Percentiles rank a stretch among this genome's conserved stretches.
phyloP scores from a whole-genome alignment of 2,113 vertebrate genomes.

The Nematolebias whitei region DNA sequence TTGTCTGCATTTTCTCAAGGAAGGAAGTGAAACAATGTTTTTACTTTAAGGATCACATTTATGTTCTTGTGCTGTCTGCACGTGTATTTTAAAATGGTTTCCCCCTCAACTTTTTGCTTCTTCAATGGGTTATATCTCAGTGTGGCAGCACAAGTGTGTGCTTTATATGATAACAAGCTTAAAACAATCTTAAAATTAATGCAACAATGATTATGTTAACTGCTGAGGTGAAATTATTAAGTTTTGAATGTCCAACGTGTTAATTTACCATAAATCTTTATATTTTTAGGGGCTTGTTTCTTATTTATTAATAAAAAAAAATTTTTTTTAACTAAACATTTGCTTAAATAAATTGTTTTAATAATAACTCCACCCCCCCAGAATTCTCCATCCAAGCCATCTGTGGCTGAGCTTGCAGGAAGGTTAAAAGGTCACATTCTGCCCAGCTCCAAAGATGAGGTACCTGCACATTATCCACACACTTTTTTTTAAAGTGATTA shows the following conservation, averaged over 20 bases:
- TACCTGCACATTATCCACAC: slow-evolving; percentile 7
- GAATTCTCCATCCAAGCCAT: slow-evolving; percentile 75
- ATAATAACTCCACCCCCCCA: too few species aligned
- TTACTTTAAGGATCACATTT: not conserved
- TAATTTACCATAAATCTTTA: too few species aligned
- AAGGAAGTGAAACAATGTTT: slow-evolving; percentile 28
- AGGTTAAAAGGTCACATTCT: slow-evolving; percentile 73
- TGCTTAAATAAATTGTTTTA: not conserved
- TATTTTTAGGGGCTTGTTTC: not conserved
- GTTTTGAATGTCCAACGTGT: too few species aligned
- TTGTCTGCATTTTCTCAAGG: slow-evolving; percentile 15
- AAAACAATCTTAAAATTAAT: too few species aligned
- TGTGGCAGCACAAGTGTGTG: not conserved
- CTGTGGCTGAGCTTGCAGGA: slow-evolving; percentile 80
- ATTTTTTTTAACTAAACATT: too few species aligned
- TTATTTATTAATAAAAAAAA: not conserved
- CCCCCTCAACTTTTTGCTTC: not conserved
- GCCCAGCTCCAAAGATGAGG: slow-evolving; percentile 63
- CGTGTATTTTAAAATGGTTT: not conserved
- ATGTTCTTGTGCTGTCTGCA: not conserved
- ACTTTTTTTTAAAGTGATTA: not conserved
- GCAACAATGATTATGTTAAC: too few species aligned
- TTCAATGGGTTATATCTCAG: not conserved
- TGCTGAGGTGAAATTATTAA: too few species aligned
- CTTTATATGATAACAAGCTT: too few species aligned